phyloP scores from a whole-genome alignment of 2,888 invertebrate genomes.

The Sarcophaga rosellei region DNA sequence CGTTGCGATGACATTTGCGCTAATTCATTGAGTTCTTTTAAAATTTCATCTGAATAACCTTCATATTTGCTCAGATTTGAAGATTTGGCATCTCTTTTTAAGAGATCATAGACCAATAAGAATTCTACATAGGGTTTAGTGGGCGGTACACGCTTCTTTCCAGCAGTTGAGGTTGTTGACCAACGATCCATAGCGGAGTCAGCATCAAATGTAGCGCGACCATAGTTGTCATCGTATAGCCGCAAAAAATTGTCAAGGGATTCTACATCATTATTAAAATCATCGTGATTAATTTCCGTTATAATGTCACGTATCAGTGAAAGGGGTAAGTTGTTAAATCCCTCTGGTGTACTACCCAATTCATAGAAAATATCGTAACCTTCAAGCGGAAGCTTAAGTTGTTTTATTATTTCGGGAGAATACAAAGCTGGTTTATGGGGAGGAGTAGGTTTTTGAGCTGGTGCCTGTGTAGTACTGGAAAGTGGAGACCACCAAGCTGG shows the following conservation, averaged over 20 bases:
- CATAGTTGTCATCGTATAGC: constrained; percentile 80
- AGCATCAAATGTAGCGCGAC: constrained; percentile 75
- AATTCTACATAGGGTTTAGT: constrained; percentile 81
- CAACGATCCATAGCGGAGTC: constrained; percentile 78
- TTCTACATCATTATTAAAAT: constrained; percentile 78
- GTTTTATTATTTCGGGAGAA: constrained; percentile 71
- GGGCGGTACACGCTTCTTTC: constrained; percentile 80
- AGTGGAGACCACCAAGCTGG: constrained; percentile 74
- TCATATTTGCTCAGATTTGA: constrained; percentile 79
- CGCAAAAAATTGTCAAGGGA: constrained; percentile 80
- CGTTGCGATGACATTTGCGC: constrained; percentile 78
- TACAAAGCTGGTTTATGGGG: constrained; percentile 76
- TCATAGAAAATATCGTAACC: constrained; percentile 75
- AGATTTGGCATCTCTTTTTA: constrained; percentile 81
- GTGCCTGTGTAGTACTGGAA: constrained; percentile 71
- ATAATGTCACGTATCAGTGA: constrained; percentile 79
- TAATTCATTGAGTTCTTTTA: constrained; percentile 76
- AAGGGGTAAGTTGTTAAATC: constrained; percentile 77
- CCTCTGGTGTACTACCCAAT: constrained; percentile 72
- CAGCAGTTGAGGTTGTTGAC: constrained; percentile 78
- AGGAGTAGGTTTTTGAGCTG: constrained; percentile 73
- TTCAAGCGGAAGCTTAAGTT: constrained; percentile 64
- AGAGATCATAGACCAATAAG: constrained; percentile 80
- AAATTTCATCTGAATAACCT: constrained; percentile 78
- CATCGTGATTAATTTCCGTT: constrained; percentile 76